Percentiles rank a stretch among this genome's conserved stretches.
These are phyloP conservation scores for Acronicta psi DNA, from an alignment of 2,888 invertebrate genomes.

Conservation along the genomic window DNA sequence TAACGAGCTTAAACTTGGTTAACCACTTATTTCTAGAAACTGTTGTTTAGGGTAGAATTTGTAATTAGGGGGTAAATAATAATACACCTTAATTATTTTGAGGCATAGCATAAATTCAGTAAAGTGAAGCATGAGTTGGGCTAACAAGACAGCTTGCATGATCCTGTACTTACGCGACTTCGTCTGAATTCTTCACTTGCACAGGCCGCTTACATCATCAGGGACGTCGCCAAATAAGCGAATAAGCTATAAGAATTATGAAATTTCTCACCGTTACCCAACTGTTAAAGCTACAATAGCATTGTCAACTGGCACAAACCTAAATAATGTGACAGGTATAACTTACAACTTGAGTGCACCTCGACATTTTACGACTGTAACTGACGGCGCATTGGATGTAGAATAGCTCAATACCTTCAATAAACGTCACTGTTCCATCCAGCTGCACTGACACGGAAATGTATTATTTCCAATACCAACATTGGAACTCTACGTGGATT, in stretches of 20 bases:
- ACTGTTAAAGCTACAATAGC: constrained; percentile 29
- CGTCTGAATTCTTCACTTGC: no score
- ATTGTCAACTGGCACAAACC: constrained; percentile 34
- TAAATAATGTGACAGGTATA: constrained; percentile 25
- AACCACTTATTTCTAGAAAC: constrained; percentile 27
- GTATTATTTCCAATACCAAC: constrained; percentile 14
- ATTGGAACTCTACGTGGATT: constrained; percentile 17
- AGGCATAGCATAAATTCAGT: no score
- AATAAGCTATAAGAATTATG: constrained; percentile 30
- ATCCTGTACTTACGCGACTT: no score
- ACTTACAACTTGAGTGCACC: constrained; percentile 30
- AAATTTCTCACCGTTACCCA: constrained; percentile 31
- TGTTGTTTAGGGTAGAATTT: constrained; percentile 16
- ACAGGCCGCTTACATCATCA: constrained; percentile 15
- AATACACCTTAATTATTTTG: no score
- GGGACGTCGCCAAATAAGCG: constrained; percentile 19
- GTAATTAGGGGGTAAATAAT: background rate
- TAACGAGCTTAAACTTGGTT: constrained; percentile 37
- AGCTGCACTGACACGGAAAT: constrained; percentile 20
- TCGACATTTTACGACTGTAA: constrained; percentile 20
- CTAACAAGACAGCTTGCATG: background rate
- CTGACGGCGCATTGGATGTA: constrained; percentile 26
- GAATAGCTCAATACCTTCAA: constrained; percentile 38
- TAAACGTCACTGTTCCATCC: constrained; percentile 33
- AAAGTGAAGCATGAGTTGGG: no score